A percentile compares a stretch with the other conserved stretches of the same genome.
phyloP scores from a whole-genome alignment of 2,797 vertebrate species.

The Tympanoctomys barrerae region DNA sequence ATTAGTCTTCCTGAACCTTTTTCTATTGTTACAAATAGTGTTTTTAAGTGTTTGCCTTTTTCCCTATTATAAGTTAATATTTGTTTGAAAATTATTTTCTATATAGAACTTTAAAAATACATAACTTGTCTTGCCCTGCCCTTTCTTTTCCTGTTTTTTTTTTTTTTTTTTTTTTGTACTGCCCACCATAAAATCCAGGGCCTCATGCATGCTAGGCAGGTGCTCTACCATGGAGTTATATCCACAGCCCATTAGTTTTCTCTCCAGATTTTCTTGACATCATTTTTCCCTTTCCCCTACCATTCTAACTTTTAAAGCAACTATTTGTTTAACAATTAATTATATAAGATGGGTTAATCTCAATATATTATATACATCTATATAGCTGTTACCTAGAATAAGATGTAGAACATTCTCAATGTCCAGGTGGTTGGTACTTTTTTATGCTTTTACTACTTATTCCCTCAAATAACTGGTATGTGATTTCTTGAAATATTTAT shows the following conservation, averaged over 20 bases:
- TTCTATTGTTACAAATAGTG: neutral
- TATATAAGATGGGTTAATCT: neutral
- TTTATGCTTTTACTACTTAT: neutral
- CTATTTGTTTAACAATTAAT: neutral
- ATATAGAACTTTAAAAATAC: neutral
- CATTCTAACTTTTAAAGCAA: neutral
- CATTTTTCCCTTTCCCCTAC: neutral
- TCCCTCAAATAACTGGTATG: neutral
- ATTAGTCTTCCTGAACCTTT: neutral
- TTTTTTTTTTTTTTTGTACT: neutral
- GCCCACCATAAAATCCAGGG: neutral
- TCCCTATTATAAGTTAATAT: neutral
- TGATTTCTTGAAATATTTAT: slow-evolving; percentile 40
- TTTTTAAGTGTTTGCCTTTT: neutral
- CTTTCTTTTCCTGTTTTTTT: neutral
- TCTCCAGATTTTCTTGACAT: neutral
- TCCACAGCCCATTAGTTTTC: neutral
- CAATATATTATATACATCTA: neutral
- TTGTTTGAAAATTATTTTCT: slow-evolving; percentile 37
- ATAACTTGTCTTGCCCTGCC: neutral
- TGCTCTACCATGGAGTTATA: neutral
- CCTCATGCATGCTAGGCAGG: neutral
- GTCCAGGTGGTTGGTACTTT: neutral
- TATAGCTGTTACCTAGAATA: neutral
- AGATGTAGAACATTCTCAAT: slow-evolving; percentile 6